Base-by-base conservation (phyloP, 2,113 vertebrate species). In the Platycercus adscitus region DNA sequence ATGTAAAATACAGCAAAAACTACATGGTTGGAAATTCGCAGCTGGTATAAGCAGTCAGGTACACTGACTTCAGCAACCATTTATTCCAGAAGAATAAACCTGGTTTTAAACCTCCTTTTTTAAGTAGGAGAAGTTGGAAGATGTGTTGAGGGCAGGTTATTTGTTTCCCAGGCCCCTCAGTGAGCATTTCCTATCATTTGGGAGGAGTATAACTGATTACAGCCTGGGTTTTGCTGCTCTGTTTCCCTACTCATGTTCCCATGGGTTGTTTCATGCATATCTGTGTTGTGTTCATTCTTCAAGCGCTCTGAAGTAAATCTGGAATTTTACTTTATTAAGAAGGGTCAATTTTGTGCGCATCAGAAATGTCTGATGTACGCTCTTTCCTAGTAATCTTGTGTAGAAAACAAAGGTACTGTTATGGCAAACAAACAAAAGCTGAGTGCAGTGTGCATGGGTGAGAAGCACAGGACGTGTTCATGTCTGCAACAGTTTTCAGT, bases 391-490 rank as follows among this genome's bases (percentile, higher is more conserved):
- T 26, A 16, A 20, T 6, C 24, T 21, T 3, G 65, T 5, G 4
- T 17, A 24, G 23, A 23, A 41, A 41, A 2, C 5, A 6, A n/a
- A 53, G 70, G 26, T 35, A 11, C 55, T 5, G 47, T 10, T 64
- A 4, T 11, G 26, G 23, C 13, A 15, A n/a, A 35, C 2, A 4
- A 17, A 2, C 5, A 25, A 12, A 21, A 63, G 31, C 41, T 14
- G 13, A 9, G 8, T 7, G n/a, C 17, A 17, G 2, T 16, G 6
- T 29, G 4, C 14, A 9, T 10, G 4, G 4, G 13, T 8, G 33
- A 11, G 55, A 10, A 29, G 16, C 17, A n/a, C 35, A 21, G 23
- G 11, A n/a, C 20, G 9, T 5, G 7, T 8, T 8, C 25, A 2
- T 16, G 28, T 41, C 41, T 13, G 53, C 41, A n/a, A 29, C 7